Conservation (phyloP, 2,888 invertebrate genomes). For the Alviniconcha strummeri region DNA sequence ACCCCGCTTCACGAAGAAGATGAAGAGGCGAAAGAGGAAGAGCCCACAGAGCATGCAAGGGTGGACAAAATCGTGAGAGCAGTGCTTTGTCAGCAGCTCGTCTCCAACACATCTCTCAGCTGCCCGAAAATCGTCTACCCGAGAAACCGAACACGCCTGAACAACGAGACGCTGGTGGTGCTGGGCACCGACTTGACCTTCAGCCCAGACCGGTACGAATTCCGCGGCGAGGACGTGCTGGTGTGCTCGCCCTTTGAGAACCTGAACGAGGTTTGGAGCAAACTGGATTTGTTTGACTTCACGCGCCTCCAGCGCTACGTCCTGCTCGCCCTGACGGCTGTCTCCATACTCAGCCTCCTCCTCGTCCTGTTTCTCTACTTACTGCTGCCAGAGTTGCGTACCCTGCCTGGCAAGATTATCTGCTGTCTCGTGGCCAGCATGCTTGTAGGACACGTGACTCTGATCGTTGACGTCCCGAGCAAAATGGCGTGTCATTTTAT, state of each 20-base stretch:
- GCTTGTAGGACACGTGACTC: slow-evolving; percentile 1
- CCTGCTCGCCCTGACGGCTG: background rate
- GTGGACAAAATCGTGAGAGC: background rate
- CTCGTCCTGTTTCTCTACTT: slow-evolving; percentile 8
- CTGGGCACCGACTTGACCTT: slow-evolving; percentile 1
- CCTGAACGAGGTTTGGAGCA: background rate
- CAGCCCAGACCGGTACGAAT: slow-evolving; percentile 5
- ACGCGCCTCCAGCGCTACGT: background rate
- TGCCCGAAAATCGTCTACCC: background rate
- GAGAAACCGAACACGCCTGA: slow-evolving; percentile 1
- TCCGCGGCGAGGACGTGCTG: background rate
- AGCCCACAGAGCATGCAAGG: background rate
- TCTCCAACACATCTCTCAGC: background rate
- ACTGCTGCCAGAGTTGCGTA: slow-evolving; percentile 16
- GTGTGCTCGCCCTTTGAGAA: slow-evolving; percentile 18
- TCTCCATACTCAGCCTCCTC: slow-evolving; percentile 8
- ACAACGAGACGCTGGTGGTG: background rate
- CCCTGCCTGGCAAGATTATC: slow-evolving; percentile 13
- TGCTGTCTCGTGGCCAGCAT: background rate
- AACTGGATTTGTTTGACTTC: background rate
- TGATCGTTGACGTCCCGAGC: background rate
- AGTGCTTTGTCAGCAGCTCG: background rate
- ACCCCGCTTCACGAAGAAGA: background rate
- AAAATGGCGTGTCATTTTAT: slow-evolving; percentile 31
- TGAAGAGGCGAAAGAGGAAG: background rate